These are phyloP conservation scores for Hypercompe scribonia DNA, from an alignment of 2,888 invertebrate genomes.

Conservation along the genomic window DNA sequence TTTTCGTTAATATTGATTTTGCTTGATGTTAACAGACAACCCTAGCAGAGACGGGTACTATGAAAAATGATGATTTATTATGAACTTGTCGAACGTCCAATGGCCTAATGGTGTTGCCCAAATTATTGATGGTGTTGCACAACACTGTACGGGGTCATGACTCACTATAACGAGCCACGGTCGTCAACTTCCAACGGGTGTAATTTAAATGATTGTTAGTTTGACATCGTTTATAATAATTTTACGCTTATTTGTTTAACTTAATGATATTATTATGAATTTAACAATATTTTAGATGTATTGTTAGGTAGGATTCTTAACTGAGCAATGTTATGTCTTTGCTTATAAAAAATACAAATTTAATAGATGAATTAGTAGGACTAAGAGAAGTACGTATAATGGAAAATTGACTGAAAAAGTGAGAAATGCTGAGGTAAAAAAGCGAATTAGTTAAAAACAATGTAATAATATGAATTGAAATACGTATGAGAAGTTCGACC, in stretches of 20 bases:
- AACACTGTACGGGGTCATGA: conserved; percentile 24
- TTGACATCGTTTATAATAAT: conserved; percentile 24
- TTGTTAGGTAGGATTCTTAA: not conserved
- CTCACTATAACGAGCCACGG: conserved; percentile 33
- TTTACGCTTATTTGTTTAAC: not conserved
- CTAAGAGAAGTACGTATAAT: too few relatives aligned
- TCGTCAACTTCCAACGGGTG: conserved; percentile 43
- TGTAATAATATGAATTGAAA: too few relatives aligned
- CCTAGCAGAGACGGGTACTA: conserved; percentile 25
- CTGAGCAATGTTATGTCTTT: not conserved
- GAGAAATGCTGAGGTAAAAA: too few relatives aligned
- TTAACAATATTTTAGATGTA: not conserved
- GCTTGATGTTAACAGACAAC: conserved; percentile 13
- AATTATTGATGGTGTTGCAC: conserved; percentile 61
- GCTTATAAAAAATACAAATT: not conserved
- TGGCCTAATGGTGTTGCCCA: conserved; percentile 60
- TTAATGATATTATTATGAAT: too few relatives aligned
- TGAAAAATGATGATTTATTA: conserved; percentile 67
- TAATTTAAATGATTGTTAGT: conserved; percentile 39
- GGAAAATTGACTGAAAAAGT: too few relatives aligned
- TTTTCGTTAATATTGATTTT: conserved; percentile 18
- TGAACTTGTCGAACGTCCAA: conserved; percentile 42
- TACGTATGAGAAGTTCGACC: too few relatives aligned
- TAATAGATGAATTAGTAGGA: not conserved
- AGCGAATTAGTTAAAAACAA: too few relatives aligned